A percentile compares a stretch with the other conserved stretches of the same genome.
phyloP scores from a whole-genome alignment of 2,113 vertebrate genomes.

The Australoheros scitulus region DNA sequence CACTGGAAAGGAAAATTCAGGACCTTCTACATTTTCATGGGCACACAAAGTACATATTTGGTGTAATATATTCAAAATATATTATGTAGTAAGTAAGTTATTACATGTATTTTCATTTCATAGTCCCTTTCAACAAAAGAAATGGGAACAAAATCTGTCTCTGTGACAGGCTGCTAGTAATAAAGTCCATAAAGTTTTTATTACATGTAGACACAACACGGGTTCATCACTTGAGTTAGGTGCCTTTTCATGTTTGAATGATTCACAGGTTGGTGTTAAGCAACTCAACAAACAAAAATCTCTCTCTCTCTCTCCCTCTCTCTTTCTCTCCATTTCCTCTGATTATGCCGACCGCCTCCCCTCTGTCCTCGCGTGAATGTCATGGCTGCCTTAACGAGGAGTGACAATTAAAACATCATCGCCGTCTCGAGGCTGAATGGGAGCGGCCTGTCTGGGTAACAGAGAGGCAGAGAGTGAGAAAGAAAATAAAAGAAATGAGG shows the following conservation, averaged over 20 bases:
- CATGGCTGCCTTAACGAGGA: slow-evolving; percentile 73
- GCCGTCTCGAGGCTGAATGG: slow-evolving; percentile 61
- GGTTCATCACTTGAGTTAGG: too few species aligned
- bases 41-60: neutral
- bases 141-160: neutral
- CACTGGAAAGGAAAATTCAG: neutral
- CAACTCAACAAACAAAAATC: too few species aligned
- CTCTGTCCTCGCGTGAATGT: slow-evolving; percentile 65
- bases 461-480: neutral
- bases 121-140: neutral
- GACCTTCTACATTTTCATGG: neutral
- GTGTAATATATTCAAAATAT: neutral
- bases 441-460: slow-evolving; percentile 45
- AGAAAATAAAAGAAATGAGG: slow-evolving; percentile 32
- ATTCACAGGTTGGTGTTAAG: too few species aligned
- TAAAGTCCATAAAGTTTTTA: neutral
- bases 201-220: neutral
- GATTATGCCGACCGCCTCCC: slow-evolving; percentile 60
- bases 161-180: too few species aligned
- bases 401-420: slow-evolving; percentile 80
- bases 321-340: slow-evolving; percentile 64
- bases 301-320: neutral
- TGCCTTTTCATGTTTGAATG: too few species aligned
- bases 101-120: neutral
- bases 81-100: neutral